A percentile compares a stretch with the other conserved stretches of the same genome.
These are phyloP conservation scores for Rutpela maculata DNA, from an alignment of 2,888 invertebrate genomes.

Conservation along the genomic window DNA sequence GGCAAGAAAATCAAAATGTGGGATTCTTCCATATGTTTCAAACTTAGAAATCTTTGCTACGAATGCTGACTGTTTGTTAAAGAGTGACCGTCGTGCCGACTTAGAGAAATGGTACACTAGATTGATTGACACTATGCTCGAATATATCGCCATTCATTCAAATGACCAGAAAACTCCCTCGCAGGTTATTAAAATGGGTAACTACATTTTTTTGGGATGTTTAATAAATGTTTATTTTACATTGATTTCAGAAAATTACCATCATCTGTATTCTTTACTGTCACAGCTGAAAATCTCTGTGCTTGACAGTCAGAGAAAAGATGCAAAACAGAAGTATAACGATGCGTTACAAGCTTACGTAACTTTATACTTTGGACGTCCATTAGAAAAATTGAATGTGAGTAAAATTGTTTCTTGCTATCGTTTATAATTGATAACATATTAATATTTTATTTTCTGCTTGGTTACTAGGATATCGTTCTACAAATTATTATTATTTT, in stretches of 20 bases:
- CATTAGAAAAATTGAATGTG: constrained; percentile 93
- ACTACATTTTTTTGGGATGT: constrained; percentile 40
- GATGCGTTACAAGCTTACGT: constrained; percentile 95
- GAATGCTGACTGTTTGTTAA: constrained; percentile 92
- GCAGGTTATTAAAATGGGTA: constrained; percentile 93
- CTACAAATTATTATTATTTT: too few relatives aligned
- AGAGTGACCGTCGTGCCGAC: constrained; percentile 90
- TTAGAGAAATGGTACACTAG: constrained; percentile 93
- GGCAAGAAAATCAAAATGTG: constrained; percentile 87
- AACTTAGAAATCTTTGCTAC: constrained; percentile 93
- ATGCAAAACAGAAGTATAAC: constrained; percentile 91
- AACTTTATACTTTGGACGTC: constrained; percentile 94
- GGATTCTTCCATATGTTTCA: constrained; percentile 90
- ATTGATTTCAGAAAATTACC: constrained; percentile 89
- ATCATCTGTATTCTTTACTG: constrained; percentile 90
- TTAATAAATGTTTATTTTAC: background rate
- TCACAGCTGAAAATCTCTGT: constrained; percentile 93
- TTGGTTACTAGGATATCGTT: too few relatives aligned
- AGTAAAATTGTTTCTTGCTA: constrained; percentile 62
- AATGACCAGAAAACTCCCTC: constrained; percentile 92
- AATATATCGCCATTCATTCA: constrained; percentile 86
- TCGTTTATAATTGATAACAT: too few relatives aligned
- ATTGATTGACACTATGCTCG: constrained; percentile 89
- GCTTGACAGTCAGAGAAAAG: constrained; percentile 90
- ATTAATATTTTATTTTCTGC: too few relatives aligned